Evolutionary conservation across 1,140 invertebrate species (phyloP), one percentile per base, ranked within the genome.

Genomic region (Pollicipes pollicipes): DNA sequence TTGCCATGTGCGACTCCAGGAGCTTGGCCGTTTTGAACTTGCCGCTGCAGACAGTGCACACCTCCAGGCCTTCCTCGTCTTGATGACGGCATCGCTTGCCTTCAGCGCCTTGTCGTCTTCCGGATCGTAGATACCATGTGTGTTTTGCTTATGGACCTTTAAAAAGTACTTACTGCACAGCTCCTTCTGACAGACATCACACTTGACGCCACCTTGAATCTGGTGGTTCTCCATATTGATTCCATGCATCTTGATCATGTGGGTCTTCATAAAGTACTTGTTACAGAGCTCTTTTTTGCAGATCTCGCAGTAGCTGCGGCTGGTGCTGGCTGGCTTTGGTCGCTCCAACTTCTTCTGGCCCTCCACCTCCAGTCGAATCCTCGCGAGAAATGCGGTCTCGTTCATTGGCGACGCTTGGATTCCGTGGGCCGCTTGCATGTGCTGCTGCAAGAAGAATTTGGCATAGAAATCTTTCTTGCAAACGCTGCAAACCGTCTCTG

Each of bases 241-340:
- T 26, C 95, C 95, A 79, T 99, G 97, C 90, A 98, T 97, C 79
- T 97, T 90, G 76, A 98, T 89, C 93, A 99, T 99, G 82, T 99
- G 97, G 0, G 95, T 98, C 78, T 97, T 95, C 88, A 99, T 94
- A 79, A 99, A 99, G 78, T 99, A 99, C 80, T 99, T 99, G 82
- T 99, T 99, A 82, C 97, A 99, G 37, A 98, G 80, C 80, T 98
- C 95, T 82, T 99, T 99, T 81, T 98, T 98, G 81, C 97, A 99
- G 72, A 99, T 96, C 78, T 98, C 95, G 80, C 97, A 99, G 77
- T 95, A 97, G 76, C 94, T 94, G 67, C 83, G 76, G 77, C 84
- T 78, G 73, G 82, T 79, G 67, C 84, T 83, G 27, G 81, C 82
- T 69, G 84, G 79, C 73, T 83, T 83, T 26, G 37, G 67, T 24